A percentile compares a stretch with the other conserved stretches of the same genome.
Conservation (phyloP, 2,113 vertebrate species). For the Eulemur rufifrons region DNA sequence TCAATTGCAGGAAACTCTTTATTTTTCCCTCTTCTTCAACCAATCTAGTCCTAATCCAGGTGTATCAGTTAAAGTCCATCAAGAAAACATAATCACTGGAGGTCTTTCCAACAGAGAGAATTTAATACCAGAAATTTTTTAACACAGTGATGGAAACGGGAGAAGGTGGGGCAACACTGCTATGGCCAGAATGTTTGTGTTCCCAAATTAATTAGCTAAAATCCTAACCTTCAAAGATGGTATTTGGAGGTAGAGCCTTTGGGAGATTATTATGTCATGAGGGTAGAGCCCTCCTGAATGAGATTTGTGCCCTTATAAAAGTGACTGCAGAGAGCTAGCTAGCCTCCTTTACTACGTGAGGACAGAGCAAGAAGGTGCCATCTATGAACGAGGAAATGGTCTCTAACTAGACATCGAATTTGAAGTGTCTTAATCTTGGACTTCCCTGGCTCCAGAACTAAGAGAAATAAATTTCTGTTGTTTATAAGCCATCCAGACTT, state of each 20-base stretch:
- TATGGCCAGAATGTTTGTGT: not conserved
- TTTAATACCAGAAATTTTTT: not conserved
- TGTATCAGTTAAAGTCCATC: not conserved
- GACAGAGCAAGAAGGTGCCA: not conserved
- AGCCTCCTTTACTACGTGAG: not conserved
- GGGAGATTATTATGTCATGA: not conserved
- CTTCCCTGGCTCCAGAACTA: not conserved
- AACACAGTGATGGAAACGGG: not conserved
- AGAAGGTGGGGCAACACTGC: not conserved
- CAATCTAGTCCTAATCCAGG: not conserved
- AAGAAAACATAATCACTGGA: not conserved
- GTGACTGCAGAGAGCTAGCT: not conserved
- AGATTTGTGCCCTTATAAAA: not conserved
- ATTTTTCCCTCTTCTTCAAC: not conserved
- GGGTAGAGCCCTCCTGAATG: not conserved
- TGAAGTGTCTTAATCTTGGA: not conserved
- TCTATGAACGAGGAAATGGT: not conserved
- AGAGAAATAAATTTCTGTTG: not conserved
- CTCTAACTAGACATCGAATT: not conserved
- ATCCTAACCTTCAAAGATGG: not conserved
- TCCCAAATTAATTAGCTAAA: not conserved
- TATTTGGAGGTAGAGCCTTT: not conserved
- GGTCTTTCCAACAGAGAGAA: not conserved
- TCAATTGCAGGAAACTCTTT: not conserved
- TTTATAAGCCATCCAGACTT: not conserved